phyloP scores from a whole-genome alignment of 2,797 vertebrate genomes.

The Fistularia tabacaria region DNA sequence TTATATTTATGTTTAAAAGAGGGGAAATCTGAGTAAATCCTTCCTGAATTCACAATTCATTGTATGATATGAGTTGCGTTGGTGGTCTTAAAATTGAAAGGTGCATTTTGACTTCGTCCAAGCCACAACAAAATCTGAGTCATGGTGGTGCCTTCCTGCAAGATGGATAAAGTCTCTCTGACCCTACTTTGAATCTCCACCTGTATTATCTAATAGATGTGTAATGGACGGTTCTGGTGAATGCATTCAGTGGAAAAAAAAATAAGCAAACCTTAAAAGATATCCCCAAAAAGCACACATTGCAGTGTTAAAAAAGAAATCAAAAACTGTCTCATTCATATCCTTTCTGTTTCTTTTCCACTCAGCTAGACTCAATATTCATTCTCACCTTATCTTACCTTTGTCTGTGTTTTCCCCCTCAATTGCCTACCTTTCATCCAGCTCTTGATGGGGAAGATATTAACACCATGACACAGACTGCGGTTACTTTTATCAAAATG shows the following conservation, averaged over 20 bases:
- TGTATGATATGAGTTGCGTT: too few species aligned
- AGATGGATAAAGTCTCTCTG: not conserved
- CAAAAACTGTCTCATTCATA: constrained; percentile 21
- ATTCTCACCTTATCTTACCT: constrained; percentile 36
- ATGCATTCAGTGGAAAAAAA: not conserved
- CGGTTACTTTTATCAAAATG: constrained; percentile 8
- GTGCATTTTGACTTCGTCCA: too few species aligned
- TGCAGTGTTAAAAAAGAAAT: constrained; percentile 10
- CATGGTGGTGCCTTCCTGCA: too few species aligned
- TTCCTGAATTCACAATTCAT: too few species aligned
- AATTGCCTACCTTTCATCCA: constrained; percentile 8
- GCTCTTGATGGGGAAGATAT: not conserved
- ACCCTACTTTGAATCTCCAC: not conserved
- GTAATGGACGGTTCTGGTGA: constrained; percentile 4
- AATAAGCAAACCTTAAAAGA: not conserved
- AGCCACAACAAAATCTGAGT: too few species aligned
- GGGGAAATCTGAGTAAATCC: too few species aligned
- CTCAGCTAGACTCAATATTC: constrained; percentile 16
- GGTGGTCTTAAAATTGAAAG: too few species aligned
- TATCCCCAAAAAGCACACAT: constrained; percentile 15
- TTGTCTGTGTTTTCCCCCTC: constrained; percentile 12
- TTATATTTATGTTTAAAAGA: too few species aligned
- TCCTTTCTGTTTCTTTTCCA: constrained; percentile 13
- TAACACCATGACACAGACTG: constrained; percentile 3
- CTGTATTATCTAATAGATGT: constrained; percentile 2